Evolutionary conservation across 2,113 vertebrate species (phyloP).

Genomic region (Otolemur garnettii): DNA sequence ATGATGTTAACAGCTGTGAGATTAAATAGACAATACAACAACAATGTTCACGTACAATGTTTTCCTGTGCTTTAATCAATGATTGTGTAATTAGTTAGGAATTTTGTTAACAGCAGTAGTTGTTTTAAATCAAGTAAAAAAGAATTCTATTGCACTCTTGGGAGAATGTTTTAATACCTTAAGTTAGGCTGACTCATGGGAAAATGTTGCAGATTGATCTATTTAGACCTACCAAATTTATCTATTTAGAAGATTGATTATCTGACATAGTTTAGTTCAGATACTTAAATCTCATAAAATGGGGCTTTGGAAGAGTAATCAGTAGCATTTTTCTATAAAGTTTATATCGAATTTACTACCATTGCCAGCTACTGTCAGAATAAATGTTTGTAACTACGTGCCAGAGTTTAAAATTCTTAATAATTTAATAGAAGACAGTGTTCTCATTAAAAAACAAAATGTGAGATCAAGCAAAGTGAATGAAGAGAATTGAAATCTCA

Average conservation of each 20-base stretch:
- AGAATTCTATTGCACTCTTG: neutral
- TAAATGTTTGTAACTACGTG: conserved; percentile 33
- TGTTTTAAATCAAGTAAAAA: conserved; percentile 46
- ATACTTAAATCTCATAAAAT: neutral
- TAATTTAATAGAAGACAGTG: conserved; percentile 48
- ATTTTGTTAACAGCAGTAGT: neutral
- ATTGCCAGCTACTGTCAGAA: conserved; percentile 47
- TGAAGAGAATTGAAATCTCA: conserved; percentile 55
- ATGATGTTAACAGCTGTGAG: conserved; percentile 4
- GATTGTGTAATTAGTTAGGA: neutral
- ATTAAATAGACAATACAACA: neutral
- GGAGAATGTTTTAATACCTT: neutral
- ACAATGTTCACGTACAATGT: neutral
- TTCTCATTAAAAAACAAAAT: conserved; percentile 71
- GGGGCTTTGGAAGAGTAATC: neutral
- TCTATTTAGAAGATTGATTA: conserved; percentile 41
- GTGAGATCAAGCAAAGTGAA: conserved; percentile 55
- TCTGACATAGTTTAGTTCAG: conserved; percentile 8
- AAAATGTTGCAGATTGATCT: neutral
- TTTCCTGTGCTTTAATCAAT: conserved; percentile 28
- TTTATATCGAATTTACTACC: conserved; percentile 26
- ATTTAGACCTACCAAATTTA: conserved; percentile 36
- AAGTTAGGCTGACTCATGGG: conserved; percentile 4
- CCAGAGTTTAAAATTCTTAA: conserved; percentile 51
- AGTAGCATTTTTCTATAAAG: neutral